These are phyloP conservation scores for Hydrochoerus hydrochaeris DNA, from an alignment of 2,113 vertebrate species.

Conservation along the genomic window DNA sequence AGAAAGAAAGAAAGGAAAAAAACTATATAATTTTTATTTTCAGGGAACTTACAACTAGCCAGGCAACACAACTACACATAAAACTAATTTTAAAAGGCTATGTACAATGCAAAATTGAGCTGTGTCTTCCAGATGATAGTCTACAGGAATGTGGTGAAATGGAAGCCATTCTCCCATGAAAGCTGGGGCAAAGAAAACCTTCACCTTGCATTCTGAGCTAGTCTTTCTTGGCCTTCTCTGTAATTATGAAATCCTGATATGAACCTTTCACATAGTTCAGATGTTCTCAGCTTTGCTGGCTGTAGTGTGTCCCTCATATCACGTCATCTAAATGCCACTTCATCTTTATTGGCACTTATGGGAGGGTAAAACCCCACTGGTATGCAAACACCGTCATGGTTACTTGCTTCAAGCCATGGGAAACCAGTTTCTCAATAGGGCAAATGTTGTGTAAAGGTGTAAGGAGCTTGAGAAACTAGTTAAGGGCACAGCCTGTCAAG, in stretches of 20 bases:
- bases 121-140: background rate
- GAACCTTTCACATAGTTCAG: conserved; percentile 76
- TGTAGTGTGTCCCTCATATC: conserved; percentile 47
- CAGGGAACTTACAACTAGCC: background rate
- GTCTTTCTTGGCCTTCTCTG: conserved; percentile 51
- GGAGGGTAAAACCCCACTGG: conserved; percentile 66
- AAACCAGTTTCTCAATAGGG: conserved; percentile 80
- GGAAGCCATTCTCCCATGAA: background rate
- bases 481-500: conserved; percentile 69
- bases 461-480: conserved; percentile 77
- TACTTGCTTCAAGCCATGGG: conserved; percentile 75
- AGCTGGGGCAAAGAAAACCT: conserved; percentile 54
- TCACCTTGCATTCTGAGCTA: conserved; percentile 6
- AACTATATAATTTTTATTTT: background rate
- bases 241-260: conserved; percentile 65
- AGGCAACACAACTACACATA: background rate
- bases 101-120: background rate
- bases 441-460: conserved; percentile 76
- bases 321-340: conserved; percentile 73
- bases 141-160: background rate
- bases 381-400: conserved; percentile 76
- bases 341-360: conserved; percentile 71
- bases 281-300: conserved; percentile 52
- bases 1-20: background rate
- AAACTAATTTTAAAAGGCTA: conserved; percentile 5